Base-by-base conservation (phyloP, 2,888 invertebrate genomes). In the Polydrusus tereticollis region DNA sequence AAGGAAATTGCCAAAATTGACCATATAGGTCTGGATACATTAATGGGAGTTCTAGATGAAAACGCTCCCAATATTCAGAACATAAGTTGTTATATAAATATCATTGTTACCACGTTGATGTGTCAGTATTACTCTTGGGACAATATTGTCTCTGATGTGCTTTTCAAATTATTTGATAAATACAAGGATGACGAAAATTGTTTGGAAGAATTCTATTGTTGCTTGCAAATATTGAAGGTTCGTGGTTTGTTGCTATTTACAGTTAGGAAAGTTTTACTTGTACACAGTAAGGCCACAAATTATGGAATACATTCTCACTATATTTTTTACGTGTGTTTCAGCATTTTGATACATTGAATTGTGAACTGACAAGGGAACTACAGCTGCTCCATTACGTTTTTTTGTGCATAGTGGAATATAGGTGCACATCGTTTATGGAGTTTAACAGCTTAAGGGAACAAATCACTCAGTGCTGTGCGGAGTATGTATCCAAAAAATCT, bases 361-460 rank as follows among this genome's bases (percentile, higher is more conserved):
- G 67, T 21, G 64, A 67, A 47, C 21, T 68, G 10, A 5, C 52
- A 12, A 74, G 16, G 10, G 67, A 75, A 58, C 29, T 65, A 18
- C 33, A 73, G 4, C 8, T 75, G n/a, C 47, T 67, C 14, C 58
- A 75, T 41, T 59, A 52, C n/a, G 14, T 73, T 5, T 50, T 75
- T 2, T 38, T 8, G 7, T 58, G 59, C 26, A 41, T 58, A 0
- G 36, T 58, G 26, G 47, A 75, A 52, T 18, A 63, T 21, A 52
- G 75, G 29, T 75, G 84, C 50, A 80, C 80, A 69, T 79, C 76
- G 5, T 82, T 83, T 74, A 68, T 81, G n/a, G 77, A 80, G 14
- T 84, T 82, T 75, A 75, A 80, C 26, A 43, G 62, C 23, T 18
- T 77, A 10, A 81, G 80, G 47, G 79, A 81, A 45, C 75, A 79